Conservation (phyloP, 2,797 vertebrate species). For the Lateolabrax maculatus region DNA sequence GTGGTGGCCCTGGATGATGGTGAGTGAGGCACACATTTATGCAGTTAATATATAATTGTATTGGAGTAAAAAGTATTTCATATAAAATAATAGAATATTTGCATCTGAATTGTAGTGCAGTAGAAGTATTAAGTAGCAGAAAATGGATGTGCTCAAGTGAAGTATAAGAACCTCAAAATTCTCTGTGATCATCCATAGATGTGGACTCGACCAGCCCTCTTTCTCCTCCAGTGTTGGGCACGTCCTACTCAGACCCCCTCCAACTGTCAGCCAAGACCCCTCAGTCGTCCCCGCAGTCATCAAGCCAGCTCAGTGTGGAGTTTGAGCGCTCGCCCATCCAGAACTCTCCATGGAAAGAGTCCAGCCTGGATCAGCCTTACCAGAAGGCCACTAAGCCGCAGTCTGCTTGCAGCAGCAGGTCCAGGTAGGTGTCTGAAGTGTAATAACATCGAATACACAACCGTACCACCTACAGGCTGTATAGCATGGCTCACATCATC, state of each 20-base stretch:
- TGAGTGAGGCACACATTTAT: constrained; percentile 66
- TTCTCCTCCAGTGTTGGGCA: constrained; percentile 62
- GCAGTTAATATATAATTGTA: background rate
- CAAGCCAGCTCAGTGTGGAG: constrained; percentile 69
- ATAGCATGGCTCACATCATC: constrained; percentile 1
- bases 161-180: background rate
- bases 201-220: constrained; percentile 72
- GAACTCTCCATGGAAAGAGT: constrained; percentile 93
- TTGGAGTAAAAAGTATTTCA: background rate
- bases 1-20: constrained; percentile 89
- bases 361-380: constrained; percentile 92
- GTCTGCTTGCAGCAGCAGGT: constrained; percentile 84
- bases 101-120: background rate
- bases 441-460: background rate
- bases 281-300: constrained; percentile 60
- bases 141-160: background rate
- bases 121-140: background rate
- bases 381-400: constrained; percentile 83
- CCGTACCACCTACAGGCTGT: background rate
- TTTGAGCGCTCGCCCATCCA: constrained; percentile 89
- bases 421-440: constrained; percentile 82
- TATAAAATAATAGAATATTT: background rate
- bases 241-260: constrained; percentile 66
- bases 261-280: constrained; percentile 65
- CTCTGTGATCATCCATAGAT: constrained; percentile 64